Evolutionary conservation across 1,140 invertebrate genomes (phyloP), one percentile per base, ranked within the genome.

Genomic region (Pogonognathellus flavescens): DNA sequence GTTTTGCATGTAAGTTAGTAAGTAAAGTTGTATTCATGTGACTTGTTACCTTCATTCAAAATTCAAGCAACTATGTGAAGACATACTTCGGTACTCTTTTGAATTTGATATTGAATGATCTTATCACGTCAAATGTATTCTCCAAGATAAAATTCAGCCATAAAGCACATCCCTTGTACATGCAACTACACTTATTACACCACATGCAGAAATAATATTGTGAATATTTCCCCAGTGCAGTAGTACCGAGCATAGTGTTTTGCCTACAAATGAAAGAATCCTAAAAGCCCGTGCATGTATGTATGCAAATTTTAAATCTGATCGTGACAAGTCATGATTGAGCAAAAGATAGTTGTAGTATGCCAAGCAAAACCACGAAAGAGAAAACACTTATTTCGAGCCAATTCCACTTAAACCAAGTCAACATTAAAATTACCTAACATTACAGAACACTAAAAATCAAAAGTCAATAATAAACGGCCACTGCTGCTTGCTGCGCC

Each of bases 281-380:
- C 66, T 60, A 41, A 41, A 41, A 70, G 66, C 62, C 3, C 10
- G 14, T 25, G 66, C 25, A 31, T 70, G 66, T 70, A 41, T 41
- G 62, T 66, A 70, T 70, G 31, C 25, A 70, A 70, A 70, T 31
- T 70, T 25, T 22, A 14, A n/a, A 70, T 70, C 11, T 25, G 25
- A 31, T 70, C 66, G 66, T 70, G 66, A 70, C 66, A 25, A 25
- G 66, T 16, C 31, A 41, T 70, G 66, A 70, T 70, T 14, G 66
- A 41, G 13, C 20, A 25, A 16, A 41, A 22, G 25, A 70, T 70
- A 41, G 7, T 13, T 57, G n/a, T 14, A 41, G 14, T 25, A 57
- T 14, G n/a, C 53, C 53, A 57, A 57, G 22, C 25, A 25, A 49
- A 70, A 31, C 66, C 22, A 41, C 66, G 25, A 70, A 70, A 70